Evolutionary conservation across 2,888 invertebrate species (phyloP).

Genomic region (Gastrophysa polygoni): DNA sequence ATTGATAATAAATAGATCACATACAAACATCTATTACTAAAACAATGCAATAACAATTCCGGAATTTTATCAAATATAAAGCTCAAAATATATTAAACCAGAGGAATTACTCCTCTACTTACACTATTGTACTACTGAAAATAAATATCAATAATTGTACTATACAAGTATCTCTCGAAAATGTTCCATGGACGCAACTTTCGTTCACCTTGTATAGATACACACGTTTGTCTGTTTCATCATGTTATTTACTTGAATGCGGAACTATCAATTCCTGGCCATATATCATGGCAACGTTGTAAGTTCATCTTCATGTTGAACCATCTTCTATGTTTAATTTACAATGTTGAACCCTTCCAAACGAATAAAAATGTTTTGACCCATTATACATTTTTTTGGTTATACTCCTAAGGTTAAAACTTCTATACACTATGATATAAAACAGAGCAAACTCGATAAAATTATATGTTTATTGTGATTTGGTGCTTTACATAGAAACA

Average conservation of each 20-base stretch:
- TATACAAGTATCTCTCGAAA: constrained; percentile 1
- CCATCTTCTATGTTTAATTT: too few relatives aligned
- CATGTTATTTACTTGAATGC: too few relatives aligned
- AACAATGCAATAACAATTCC: constrained; percentile 42
- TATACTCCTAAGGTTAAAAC: constrained; percentile 19
- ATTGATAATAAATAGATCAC: constrained; percentile 50
- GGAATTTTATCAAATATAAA: constrained; percentile 35
- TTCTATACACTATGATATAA: constrained; percentile 17
- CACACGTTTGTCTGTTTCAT: neutral
- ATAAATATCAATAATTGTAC: constrained; percentile 3
- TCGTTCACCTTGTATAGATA: neutral
- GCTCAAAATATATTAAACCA: constrained; percentile 21
- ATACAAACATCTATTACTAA: constrained; percentile 49
- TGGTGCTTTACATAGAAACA: constrained; percentile 29
- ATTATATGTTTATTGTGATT: constrained; percentile 17
- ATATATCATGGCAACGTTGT: too few relatives aligned
- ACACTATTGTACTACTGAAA: constrained; percentile 7
- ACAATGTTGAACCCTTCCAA: neutral
- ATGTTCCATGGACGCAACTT: neutral
- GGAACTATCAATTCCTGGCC: too few relatives aligned
- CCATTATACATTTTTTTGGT: neutral
- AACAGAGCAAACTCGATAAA: constrained; percentile 15
- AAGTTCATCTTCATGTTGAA: too few relatives aligned
- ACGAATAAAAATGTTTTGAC: neutral
- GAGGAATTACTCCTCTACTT: constrained; percentile 13